These are phyloP conservation scores for Chironomus tepperi DNA, from an alignment of 1,140 invertebrate species.

Conservation along the genomic window DNA sequence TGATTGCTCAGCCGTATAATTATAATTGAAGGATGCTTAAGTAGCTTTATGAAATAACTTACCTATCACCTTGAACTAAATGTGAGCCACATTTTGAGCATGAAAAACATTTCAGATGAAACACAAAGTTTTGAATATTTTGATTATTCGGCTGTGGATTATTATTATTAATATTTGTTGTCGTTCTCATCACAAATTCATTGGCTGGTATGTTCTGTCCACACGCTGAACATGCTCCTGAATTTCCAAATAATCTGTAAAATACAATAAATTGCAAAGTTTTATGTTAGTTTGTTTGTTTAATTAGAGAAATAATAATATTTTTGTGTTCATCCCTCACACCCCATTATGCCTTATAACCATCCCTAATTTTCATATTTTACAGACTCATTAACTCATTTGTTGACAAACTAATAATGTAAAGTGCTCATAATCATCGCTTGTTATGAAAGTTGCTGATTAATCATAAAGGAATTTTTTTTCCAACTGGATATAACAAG, in stretches of 20 bases:
- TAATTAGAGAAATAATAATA: not conserved
- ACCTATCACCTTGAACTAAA: constrained; percentile 81
- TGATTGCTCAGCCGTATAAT: not conserved
- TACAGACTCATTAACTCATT: not conserved
- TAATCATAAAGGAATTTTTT: not conserved
- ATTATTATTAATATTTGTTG: constrained; percentile 37
- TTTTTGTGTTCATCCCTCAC: not conserved
- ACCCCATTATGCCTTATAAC: not conserved
- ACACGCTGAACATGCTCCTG: constrained; percentile 79
- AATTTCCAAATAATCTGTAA: constrained; percentile 79
- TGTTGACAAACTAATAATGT: constrained; percentile 9
- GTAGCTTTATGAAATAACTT: constrained; percentile 30
- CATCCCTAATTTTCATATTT: not conserved
- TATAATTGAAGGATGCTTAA: not conserved
- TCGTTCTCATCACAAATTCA: constrained; percentile 83
- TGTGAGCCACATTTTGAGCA: constrained; percentile 83
- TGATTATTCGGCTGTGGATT: constrained; percentile 36
- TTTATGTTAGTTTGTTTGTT: not conserved
- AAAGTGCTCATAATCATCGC: constrained; percentile 7
- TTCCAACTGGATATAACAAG: too few species aligned
- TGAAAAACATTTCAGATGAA: constrained; percentile 89
- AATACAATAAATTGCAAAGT: constrained; percentile 29
- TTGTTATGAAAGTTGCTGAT: not conserved
- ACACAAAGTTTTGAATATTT: constrained; percentile 49
- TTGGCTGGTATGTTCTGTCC: constrained; percentile 81